Percentiles rank a stretch among this genome's conserved stretches.
phyloP scores from a whole-genome alignment of 2,888 invertebrate species.

The Habroteleia sp. region DNA sequence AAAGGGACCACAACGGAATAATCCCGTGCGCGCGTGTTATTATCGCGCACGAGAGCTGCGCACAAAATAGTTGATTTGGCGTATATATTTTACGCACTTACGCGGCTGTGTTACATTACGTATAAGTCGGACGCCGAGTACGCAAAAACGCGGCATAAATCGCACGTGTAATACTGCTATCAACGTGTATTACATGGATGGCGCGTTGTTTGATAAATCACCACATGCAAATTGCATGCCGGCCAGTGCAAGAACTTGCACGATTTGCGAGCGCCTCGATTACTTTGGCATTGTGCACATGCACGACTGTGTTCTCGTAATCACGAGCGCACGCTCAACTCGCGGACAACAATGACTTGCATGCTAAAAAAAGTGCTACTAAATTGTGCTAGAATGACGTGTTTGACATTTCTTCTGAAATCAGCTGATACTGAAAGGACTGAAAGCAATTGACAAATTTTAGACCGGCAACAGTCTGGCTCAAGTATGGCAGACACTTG shows the following conservation, averaged over 20 bases:
- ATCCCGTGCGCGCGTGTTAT: constrained; percentile 24
- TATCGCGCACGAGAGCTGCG: constrained; percentile 1
- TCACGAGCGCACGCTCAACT: constrained; percentile 42
- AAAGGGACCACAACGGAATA: constrained; percentile 29
- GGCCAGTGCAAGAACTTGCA: constrained; percentile 53
- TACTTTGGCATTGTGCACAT: constrained; percentile 53
- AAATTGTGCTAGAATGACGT: constrained; percentile 4
- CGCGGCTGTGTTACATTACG: constrained; percentile 47
- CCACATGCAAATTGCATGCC: constrained; percentile 75
- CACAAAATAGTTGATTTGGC: constrained; percentile 20
- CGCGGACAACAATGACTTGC: constrained; percentile 49
- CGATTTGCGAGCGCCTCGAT: constrained; percentile 57
- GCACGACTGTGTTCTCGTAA: constrained; percentile 44
- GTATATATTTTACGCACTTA: constrained; percentile 52
- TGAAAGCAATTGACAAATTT: too few relatives aligned
- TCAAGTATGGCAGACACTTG: too few relatives aligned
- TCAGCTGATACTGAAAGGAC: too few relatives aligned
- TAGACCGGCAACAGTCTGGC: too few relatives aligned
- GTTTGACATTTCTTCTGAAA: constrained; percentile 12
- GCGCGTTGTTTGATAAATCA: constrained; percentile 79
- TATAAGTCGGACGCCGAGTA: constrained; percentile 23
- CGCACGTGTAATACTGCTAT: constrained; percentile 78
- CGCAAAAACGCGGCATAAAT: constrained; percentile 73
- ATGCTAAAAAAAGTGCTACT: constrained; percentile 22
- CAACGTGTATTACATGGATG: constrained; percentile 80